phyloP scores from a whole-genome alignment of 2,888 invertebrate genomes.

The Sclerodermus sp. region DNA sequence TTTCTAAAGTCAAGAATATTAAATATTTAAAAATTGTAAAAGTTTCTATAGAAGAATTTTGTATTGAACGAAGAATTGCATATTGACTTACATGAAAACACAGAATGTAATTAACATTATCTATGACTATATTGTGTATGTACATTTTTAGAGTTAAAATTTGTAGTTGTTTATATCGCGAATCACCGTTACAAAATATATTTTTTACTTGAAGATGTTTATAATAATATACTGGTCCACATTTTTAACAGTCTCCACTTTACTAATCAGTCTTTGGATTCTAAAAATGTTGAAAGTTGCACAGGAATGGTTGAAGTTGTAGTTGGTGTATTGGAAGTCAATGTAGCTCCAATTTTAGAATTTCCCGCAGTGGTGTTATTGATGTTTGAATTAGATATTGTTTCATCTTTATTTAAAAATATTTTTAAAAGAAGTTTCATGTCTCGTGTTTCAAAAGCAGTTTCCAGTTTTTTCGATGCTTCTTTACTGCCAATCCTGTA shows the following conservation, averaged over 20 bases:
- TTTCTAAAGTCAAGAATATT: not conserved
- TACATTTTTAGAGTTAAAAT: slow-evolving; percentile 32
- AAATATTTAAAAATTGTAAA: not conserved
- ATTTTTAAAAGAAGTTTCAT: slow-evolving; percentile 38
- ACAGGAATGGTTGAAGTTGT: not conserved
- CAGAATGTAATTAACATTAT: slow-evolving; percentile 31
- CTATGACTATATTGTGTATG: slow-evolving; percentile 28
- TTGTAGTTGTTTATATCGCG: slow-evolving; percentile 40
- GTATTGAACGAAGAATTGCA: slow-evolving; percentile 1
- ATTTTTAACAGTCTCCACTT: slow-evolving; percentile 18
- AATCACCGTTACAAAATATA: slow-evolving; percentile 53
- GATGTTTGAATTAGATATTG: not conserved
- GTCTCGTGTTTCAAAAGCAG: slow-evolving; percentile 43
- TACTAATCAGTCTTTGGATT: not conserved
- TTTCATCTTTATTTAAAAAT: slow-evolving; percentile 35
- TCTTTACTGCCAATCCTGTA: slow-evolving; percentile 46
- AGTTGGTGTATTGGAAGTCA: not conserved
- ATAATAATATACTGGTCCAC: slow-evolving; percentile 31
- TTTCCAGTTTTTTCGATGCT: slow-evolving; percentile 40
- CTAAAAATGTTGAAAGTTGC: not conserved
- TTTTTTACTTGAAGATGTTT: slow-evolving; percentile 54
- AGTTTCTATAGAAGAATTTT: not conserved
- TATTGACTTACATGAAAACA: slow-evolving; percentile 11
- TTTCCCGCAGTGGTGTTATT: not conserved
- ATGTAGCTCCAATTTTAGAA: not conserved